Evolutionary conservation across 2,888 invertebrate species (phyloP), one percentile per base, ranked within the genome.

Genomic region (Petrophora chlorosata): DNA sequence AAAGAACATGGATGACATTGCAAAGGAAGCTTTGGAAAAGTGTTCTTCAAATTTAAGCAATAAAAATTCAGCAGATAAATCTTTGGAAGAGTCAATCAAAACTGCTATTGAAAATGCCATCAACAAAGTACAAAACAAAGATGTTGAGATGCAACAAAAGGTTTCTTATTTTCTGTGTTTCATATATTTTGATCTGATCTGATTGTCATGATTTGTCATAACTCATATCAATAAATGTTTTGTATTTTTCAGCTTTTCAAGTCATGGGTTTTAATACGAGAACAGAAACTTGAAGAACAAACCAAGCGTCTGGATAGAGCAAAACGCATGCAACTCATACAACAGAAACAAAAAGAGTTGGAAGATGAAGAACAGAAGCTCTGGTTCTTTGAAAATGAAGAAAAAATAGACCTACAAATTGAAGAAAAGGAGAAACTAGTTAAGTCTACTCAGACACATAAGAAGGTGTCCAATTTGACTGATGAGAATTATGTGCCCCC

Each of bases 311-410:
- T 94, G 19, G 91, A 93, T 48, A 89, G 95, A 63, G 91, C 93
- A 23, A 82, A 76, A 32, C 78, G 91, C 3, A 67, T 88, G 30
- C 76, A 84, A 51, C 61, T 77, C 5, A 79, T 92, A 55, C 65
- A 79, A 61, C 75, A 90, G 32, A 90, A 93, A 49, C 92, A 93
- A 67, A 80, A 91, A 38, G 81, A 91, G 29, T 76, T 95, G 53
- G 62, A 85, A 45, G 82, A 91, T 14, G 69, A 82, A 30, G 92
- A 92, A 67, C 96, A 96, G 69, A 91, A 92, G 59, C 72, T 94
- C 39, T 94, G 94, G 94, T 97, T 95, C 92, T 97, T 97, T 82
- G 95, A 96, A 51, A 94, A 95, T 70, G 93, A 95, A 73, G 95
- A 96, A 26, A 79, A 93, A 63, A 92, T 95, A 61, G 95, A 96